These are phyloP conservation scores for Thamnophis sirtalis DNA, from an alignment of 2,113 vertebrate genomes.

Conservation along the genomic window DNA sequence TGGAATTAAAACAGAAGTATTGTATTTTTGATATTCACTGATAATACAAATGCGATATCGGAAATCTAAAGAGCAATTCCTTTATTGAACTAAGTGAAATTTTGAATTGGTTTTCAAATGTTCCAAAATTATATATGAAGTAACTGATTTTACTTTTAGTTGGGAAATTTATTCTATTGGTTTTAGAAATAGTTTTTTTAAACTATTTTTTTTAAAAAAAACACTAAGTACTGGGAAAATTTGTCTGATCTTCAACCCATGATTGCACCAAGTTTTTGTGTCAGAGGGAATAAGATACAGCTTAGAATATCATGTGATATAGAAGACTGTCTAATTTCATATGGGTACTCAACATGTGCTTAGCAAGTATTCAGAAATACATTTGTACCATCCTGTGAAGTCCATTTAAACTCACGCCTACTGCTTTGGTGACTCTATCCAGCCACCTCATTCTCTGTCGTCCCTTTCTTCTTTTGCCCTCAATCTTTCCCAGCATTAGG, in stretches of 20 bases:
- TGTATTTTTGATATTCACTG: neutral
- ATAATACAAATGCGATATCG: neutral
- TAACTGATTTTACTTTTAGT: neutral
- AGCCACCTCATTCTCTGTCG: too few relatives aligned
- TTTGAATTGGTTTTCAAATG: neutral
- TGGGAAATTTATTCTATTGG: neutral
- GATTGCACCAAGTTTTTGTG: neutral
- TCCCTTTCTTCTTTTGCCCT: too few relatives aligned
- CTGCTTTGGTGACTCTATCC: too few relatives aligned
- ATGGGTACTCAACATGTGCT: neutral
- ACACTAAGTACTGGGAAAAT: neutral
- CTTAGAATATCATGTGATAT: neutral
- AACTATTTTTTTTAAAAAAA: neutral
- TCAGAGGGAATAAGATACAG: neutral
- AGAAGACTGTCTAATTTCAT: neutral
- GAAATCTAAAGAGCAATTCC: neutral
- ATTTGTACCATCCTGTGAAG: too few relatives aligned
- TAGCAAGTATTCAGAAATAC: neutral
- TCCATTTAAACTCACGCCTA: too few relatives aligned
- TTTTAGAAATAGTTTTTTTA: neutral
- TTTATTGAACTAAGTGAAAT: neutral
- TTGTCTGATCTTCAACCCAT: neutral
- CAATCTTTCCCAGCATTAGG: too few relatives aligned
- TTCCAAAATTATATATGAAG: neutral
- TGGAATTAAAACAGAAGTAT: neutral